Conservation (phyloP, 2,113 vertebrate species). For the Psilopogon haemacephalus region DNA sequence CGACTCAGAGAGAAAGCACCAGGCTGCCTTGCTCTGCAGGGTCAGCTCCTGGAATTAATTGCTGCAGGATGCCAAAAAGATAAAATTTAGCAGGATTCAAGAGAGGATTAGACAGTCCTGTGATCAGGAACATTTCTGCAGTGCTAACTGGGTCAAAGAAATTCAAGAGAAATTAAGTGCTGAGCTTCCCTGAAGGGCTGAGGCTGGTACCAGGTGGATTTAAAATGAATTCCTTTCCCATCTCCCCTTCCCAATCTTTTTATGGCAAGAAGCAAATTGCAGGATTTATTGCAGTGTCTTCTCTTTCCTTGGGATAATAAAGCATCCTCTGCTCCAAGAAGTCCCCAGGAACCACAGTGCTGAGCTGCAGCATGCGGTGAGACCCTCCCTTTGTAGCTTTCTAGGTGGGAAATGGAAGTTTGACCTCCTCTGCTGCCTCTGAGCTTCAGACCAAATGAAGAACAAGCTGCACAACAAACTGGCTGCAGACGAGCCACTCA, state of each 20-base stretch:
- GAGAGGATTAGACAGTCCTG: slow-evolving; percentile 48
- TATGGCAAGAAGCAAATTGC: slow-evolving; percentile 18
- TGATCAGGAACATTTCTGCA: slow-evolving; percentile 33
- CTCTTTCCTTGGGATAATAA: background rate
- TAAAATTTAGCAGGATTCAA: slow-evolving; percentile 15
- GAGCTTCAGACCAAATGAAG: background rate
- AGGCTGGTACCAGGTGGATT: slow-evolving; percentile 39
- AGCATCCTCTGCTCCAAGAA: background rate
- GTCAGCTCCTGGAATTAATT: slow-evolving; percentile 16
- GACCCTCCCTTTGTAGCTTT: background rate
- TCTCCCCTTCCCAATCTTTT: background rate
- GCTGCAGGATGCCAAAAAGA: slow-evolving; percentile 41
- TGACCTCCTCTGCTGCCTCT: background rate
- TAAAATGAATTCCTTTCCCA: background rate
- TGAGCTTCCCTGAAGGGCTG: slow-evolving; percentile 32
- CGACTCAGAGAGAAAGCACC: background rate
- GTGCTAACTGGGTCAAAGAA: slow-evolving; percentile 63
- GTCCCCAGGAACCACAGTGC: background rate
- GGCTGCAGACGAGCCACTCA: background rate
- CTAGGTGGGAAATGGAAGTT: background rate
- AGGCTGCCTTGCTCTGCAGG: background rate
- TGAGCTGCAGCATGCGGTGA: accelerated
- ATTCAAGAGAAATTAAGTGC: background rate
- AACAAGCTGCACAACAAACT: background rate
- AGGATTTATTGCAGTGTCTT: background rate